Evolutionary conservation across 2,113 vertebrate species (phyloP), one percentile per base, ranked within the genome.

Genomic region (Opisthocomus hoazin): DNA sequence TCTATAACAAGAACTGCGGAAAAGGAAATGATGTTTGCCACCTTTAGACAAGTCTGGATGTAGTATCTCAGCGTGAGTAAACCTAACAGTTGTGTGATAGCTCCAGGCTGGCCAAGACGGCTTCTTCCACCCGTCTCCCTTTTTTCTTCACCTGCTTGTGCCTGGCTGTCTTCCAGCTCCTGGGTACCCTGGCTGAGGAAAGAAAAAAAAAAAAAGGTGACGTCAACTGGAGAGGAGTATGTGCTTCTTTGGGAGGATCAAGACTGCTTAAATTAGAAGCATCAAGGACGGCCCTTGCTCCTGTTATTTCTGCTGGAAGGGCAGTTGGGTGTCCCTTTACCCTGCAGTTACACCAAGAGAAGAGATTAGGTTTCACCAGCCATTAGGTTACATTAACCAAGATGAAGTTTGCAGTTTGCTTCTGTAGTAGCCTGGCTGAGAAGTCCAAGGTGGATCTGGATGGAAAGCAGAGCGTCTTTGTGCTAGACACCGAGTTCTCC

Each of bases 191-290:
- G 78, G 21, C 61, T 84, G 48, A 58, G n/a, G 27, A 9, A 45
- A 12, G 12, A 22, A 8, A 32, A 54, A 29, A 39, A 77, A 66
- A 69, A 79, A 36, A 34, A 39, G 14, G 48, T 84, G 54, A 16
- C 41, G 39, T 64, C 85, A 66, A 3, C 48, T 61, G 71, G 83
- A 90, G 71, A 68, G 36, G 57, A 86, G 8, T n/a, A 11, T 61
- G 43, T 70, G 43, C 60, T 89, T 34, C 69, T 89, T 89, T 57
- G 60, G 65, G 78, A 90, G 63, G 80, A 81, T 66, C 74, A 87
- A 76, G 77, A 36, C 54, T 95, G 56, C 81, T 86, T 91, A 93
- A 96, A 95, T 96, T 91, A 94, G 94, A 89, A 92, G 39, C 74
- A 43, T 36, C 37, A 84, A 87, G 89, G 81, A 39, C 77, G 87